Evolutionary conservation across 2,113 vertebrate species (phyloP).

Genomic region (Aplodontia rufa): DNA sequence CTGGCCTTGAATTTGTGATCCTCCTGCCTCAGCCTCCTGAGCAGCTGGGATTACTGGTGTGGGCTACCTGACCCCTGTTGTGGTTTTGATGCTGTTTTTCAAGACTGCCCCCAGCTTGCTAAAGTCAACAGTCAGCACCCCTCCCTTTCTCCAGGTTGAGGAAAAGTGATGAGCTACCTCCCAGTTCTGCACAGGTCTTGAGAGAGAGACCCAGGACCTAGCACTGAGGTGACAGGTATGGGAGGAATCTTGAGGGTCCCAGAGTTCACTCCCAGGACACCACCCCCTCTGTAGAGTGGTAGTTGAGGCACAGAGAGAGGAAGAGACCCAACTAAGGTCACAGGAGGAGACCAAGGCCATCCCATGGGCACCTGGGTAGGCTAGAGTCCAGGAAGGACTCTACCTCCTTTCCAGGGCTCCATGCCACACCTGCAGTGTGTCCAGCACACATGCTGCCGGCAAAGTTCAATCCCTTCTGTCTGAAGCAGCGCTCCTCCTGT

Average conservation of each 20-base stretch:
- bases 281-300: background rate
- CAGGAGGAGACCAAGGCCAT: background rate
- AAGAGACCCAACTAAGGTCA: no score
- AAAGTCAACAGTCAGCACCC: background rate
- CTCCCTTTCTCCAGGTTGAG: no score
- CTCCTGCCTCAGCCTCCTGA: no score
- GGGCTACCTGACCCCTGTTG: no score
- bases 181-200: background rate
- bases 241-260: background rate
- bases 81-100: background rate
- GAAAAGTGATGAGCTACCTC: background rate
- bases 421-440: rapidly evolving
- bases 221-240: background rate
- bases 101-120: background rate
- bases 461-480: background rate
- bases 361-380: background rate
- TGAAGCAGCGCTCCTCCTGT: background rate
- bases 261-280: background rate
- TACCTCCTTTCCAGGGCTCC: background rate
- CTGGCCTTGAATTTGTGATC: no score
- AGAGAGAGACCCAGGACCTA: no score
- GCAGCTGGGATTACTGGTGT: no score
- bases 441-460: background rate
- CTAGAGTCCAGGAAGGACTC: rapidly evolving
- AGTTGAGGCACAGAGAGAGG: background rate